A percentile compares a stretch with the other conserved stretches of the same genome.
These are phyloP conservation scores for Epirrhoe alternata DNA, from an alignment of 2,888 invertebrate genomes.

Conservation along the genomic window DNA sequence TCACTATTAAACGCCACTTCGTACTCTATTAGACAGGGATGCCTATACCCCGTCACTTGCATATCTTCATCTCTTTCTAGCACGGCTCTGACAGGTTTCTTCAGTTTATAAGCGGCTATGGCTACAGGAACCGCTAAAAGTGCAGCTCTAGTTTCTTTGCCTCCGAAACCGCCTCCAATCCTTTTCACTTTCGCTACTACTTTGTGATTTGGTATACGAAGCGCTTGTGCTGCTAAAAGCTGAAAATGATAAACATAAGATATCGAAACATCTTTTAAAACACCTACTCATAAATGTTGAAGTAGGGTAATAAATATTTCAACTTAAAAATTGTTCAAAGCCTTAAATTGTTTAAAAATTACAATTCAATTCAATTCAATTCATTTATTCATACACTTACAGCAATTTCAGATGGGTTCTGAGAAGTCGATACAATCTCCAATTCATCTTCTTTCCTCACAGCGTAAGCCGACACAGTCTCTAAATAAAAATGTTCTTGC, in stretches of 20 bases:
- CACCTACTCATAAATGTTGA: too few relatives aligned
- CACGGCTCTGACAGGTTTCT: conserved; percentile 90
- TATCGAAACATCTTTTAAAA: neutral
- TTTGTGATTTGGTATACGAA: conserved; percentile 88
- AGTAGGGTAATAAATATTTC: too few relatives aligned
- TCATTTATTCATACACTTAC: too few relatives aligned
- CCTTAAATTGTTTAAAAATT: too few relatives aligned
- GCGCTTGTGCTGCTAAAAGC: conserved; percentile 85
- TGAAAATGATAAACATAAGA: conserved; percentile 59
- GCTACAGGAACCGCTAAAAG: conserved; percentile 88
- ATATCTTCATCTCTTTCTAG: conserved; percentile 95
- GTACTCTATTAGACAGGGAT: conserved; percentile 92
- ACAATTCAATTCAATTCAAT: neutral
- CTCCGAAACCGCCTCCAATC: conserved; percentile 95
- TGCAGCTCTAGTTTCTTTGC: conserved; percentile 90
- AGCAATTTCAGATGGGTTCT: conserved; percentile 90
- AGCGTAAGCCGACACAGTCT: conserved; percentile 88
- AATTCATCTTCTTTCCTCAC: conserved; percentile 93
- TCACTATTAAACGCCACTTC: conserved; percentile 89
- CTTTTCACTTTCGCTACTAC: conserved; percentile 90
- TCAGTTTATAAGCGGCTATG: conserved; percentile 89
- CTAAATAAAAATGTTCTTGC: conserved; percentile 96
- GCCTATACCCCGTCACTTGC: conserved; percentile 90
- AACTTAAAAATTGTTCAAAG: too few relatives aligned
- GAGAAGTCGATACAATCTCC: conserved; percentile 92